Evolutionary conservation across 2,797 vertebrate species (phyloP), one percentile per base, ranked within the genome.

Genomic region (Enteromius anoplus): DNA sequence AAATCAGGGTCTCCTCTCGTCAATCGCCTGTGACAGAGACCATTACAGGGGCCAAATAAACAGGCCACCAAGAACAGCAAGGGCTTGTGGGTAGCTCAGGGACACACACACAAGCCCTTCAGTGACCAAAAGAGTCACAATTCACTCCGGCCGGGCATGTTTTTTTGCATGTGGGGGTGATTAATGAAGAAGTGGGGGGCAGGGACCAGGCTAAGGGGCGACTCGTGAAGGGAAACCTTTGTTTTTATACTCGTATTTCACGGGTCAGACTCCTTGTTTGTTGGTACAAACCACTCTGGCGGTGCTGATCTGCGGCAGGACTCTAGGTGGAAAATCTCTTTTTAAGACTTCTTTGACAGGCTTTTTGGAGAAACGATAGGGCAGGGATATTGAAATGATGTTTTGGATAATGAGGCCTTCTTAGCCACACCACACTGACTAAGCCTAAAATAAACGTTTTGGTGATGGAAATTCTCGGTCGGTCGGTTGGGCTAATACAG

Each of bases 241-340:
- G 92, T 92, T 90, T 93, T 92, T 86, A 88, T 86, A 87, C 88
- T 92, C 90, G 34, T 91, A 91, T 94, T 93, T 93, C 92, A 94
- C 69, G 85, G 85, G 84, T 83, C 87, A 89, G 91, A 90, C 86
- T 81, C 75, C 87, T 91, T 92, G 92, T 93, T 94, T 93, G 92
- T 93, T 93, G 88, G 79, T 92, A 92, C 88, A 92, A 90, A 92
- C 89, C 88, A 45, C 40, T 80, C 80, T 90, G 85, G 77, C 42
- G 87, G 88, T 91, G 91, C 87, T 88, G 86, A 89, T 89, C 86
- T 85, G 87, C 87, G 80, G 78, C 86, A 82, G 87, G 86, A 83
- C 29, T 83, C 58, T 80, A 70, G 85, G 71, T 88, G 85, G 85
- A 90, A 88, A 89, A 80, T 84, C 77, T 82, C 21, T 80, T 83